Evolutionary conservation across 2,888 invertebrate species (phyloP).

Genomic region (Mesodorylaimus sp.): DNA sequence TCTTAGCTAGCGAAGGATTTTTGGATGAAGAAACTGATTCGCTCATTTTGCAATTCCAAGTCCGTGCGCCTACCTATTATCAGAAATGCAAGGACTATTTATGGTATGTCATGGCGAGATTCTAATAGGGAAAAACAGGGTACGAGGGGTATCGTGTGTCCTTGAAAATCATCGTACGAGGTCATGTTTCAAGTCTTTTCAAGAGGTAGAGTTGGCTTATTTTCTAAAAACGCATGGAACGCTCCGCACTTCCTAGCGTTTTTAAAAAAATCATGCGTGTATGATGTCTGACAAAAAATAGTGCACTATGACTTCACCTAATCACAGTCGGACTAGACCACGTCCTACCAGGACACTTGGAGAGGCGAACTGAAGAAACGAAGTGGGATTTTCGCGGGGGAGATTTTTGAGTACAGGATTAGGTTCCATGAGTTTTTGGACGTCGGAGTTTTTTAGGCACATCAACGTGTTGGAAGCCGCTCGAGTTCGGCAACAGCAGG

Average conservation of each 20-base stretch:
- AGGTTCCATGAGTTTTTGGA: too few relatives aligned
- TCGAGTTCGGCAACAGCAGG: constrained; percentile 48
- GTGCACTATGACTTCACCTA: too few relatives aligned
- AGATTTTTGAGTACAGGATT: too few relatives aligned
- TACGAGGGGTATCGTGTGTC: too few relatives aligned
- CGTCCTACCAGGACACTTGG: too few relatives aligned
- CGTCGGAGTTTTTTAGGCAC: constrained; percentile 30
- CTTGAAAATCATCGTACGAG: too few relatives aligned
- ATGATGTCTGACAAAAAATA: too few relatives aligned
- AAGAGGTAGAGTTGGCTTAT: neutral
- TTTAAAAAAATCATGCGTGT: too few relatives aligned
- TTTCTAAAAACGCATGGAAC: neutral
- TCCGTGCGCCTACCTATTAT: constrained; percentile 76
- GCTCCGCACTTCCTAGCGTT: too few relatives aligned
- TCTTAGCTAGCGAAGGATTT: constrained; percentile 73
- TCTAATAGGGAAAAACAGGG: neutral
- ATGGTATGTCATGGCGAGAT: constrained; percentile 43
- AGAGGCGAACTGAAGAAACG: too few relatives aligned
- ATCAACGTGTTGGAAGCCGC: constrained; percentile 61
- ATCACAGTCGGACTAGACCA: too few relatives aligned
- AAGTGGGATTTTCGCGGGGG: too few relatives aligned
- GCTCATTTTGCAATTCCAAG: constrained; percentile 67
- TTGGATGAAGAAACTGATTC: constrained; percentile 63
- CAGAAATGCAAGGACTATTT: constrained; percentile 80
- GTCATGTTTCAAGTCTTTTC: neutral